Base-by-base conservation (phyloP, 2,113 vertebrate species). In the Charina bottae region DNA sequence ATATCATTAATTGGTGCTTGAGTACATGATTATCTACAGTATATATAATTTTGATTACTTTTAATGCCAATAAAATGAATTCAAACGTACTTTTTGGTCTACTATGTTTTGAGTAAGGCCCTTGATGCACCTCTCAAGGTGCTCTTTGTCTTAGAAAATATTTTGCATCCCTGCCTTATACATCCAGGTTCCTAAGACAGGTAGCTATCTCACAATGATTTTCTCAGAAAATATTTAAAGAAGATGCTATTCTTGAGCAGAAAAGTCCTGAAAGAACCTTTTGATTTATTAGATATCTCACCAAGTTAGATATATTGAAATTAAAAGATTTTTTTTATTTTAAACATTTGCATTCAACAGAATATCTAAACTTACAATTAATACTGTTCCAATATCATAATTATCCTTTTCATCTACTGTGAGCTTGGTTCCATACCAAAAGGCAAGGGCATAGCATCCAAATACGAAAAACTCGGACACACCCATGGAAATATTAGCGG, bases 401-500 rank as follows among this genome's bases (percentile, higher is more conserved):
- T 96, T 95, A 1, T 87, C 19, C 5, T 94, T 89, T 49, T 98
- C 95, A 42, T 98, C 97, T 88, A 97, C 94, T 26, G 96, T 95
- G 23, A 98, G 96, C 42, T 97, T 98, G 42, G 98, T 98, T 91
- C 98, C 98, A 2, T 99, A 98, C 98, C 98, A 98, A 96, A 98
- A 98, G 0, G 97, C 98, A 95, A 98, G 97, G 0, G 98, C 98
- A 59, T 98, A 98, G 0, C 97, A 97, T 54, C 95, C 97, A 95
- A 97, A 98, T 42, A 98, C 96, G 4, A 98, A 33, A 64, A 98
- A 97, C 62, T 98, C 97, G 23, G 97, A 96, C 13, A 97, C 59
- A 26, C 98, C 98, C 0, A 98, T 88, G 28, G 97, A 97, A 62
- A 95, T 93, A 85, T 97, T 98, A 72, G 98, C 97, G 0, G 95